phyloP scores from a whole-genome alignment of 2,797 vertebrate species.

The Sylvilagus floridanus region DNA sequence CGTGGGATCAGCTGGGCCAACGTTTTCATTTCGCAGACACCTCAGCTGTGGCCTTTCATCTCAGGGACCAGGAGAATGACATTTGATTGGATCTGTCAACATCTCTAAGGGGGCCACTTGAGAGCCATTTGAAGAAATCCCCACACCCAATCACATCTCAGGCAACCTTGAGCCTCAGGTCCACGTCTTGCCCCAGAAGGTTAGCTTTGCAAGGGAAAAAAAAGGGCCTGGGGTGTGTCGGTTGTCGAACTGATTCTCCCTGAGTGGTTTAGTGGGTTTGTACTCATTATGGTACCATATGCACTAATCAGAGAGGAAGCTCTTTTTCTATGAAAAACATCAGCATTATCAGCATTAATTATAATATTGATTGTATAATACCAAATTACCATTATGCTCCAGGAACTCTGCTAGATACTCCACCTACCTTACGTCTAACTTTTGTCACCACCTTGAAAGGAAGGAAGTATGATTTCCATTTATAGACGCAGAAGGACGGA shows the following conservation, averaged over 20 bases:
- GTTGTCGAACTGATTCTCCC: conserved; percentile 45
- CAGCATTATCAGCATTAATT: not conserved
- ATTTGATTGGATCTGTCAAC: conserved; percentile 62
- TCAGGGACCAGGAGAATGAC: conserved; percentile 39
- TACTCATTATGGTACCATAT: not conserved
- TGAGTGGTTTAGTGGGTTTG: not conserved
- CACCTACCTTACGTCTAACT: not conserved
- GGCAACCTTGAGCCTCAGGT: not conserved
- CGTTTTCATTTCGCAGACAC: conserved; percentile 72
- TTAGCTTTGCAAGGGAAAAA: conserved; percentile 58
- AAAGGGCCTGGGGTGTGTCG: conserved; percentile 50
- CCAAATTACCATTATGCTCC: not conserved
- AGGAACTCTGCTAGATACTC: not conserved
- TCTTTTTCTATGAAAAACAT: not conserved
- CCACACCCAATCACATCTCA: conserved; percentile 38
- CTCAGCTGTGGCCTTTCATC: conserved; percentile 71
- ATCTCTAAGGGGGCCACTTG: conserved; percentile 70
- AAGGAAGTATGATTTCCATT: not conserved
- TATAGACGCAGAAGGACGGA: not conserved
- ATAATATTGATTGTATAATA: not conserved
- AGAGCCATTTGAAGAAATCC: conserved; percentile 75
- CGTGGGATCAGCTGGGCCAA: not conserved
- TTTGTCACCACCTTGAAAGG: not conserved
- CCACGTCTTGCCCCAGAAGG: not conserved
- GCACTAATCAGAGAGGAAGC: not conserved